Base-by-base conservation (phyloP, 2,888 invertebrate species). In the Synanthedon formicaeformis region DNA sequence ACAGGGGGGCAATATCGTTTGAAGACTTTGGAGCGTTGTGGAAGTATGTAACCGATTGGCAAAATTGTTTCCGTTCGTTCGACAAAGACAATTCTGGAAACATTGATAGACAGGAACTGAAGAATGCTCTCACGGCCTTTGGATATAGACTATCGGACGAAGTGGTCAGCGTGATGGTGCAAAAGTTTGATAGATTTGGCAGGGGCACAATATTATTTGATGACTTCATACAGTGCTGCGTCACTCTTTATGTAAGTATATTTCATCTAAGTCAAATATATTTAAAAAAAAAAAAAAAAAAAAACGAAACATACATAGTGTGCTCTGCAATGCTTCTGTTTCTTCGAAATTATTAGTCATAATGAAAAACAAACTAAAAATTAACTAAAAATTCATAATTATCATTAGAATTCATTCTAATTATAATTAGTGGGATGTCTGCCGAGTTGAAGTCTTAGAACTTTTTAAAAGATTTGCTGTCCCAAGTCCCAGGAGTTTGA, bases 41-140 rank as follows among this genome's bases (percentile, higher is more conserved):
- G 99, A 97, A 97, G 75, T 99, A 98, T 79, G 96, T 99, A 0
- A 96, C 95, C 5, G 98, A 99, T 69, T 99, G 99, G 99, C 97
- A 98, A 73, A 93, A 92, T 68, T 97, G 97, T 74, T 99, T 99
- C 79, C 91, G 95, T 49, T 93, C 95, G 0, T 99, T 97, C 74
- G 99, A 99, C 75, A 88, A 93, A 49, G 98, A 99, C 72, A 94
- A 92, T 70, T 95, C 95, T 3, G 95, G 99, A 23, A 95, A 95
- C 67, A 99, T 99, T 62, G 98, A 98, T 80, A 92, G 90, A 63
- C 82, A 91, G 53, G 99, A 99, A 82, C 78, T 99, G n/a, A 94
- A 93, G 78, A 94, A 92, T 58, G 99, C 99, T 0, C 88, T 99
- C 0, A 92, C 92, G 2, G 92, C 95, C 12, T 99, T 99, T 81